phyloP scores from a whole-genome alignment of 2,113 vertebrate genomes.

The Micromys minutus region DNA sequence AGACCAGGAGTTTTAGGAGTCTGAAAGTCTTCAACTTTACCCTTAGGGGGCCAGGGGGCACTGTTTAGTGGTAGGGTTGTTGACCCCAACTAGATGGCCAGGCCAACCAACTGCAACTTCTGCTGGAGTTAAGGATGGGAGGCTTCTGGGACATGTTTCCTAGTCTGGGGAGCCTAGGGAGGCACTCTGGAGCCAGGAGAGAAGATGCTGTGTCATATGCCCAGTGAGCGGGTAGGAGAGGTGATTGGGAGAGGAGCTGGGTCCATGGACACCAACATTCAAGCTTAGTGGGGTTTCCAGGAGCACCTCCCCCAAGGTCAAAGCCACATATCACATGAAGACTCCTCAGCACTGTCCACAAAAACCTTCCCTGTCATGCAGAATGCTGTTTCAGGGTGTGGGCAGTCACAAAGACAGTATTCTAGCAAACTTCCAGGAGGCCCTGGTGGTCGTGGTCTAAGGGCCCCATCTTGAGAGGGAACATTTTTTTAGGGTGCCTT shows the following conservation, averaged over 20 bases:
- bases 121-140: background rate
- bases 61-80: background rate
- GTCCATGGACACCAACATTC: background rate
- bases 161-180: background rate
- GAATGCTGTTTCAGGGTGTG: background rate
- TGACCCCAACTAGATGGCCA: background rate
- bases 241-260: background rate
- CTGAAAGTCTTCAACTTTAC: background rate
- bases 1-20: background rate
- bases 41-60: background rate
- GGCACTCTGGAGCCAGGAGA: background rate
- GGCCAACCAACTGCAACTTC: background rate
- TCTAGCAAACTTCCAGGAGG: background rate
- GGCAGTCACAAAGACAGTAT: background rate
- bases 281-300: background rate
- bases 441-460: fast-evolving
- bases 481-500: background rate
- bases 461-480: background rate
- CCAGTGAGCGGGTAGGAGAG: background rate
- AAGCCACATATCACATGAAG: background rate
- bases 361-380: background rate
- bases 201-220: too few species aligned
- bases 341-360: fast-evolving
- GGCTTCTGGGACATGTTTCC: fast-evolving
- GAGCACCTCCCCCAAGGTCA: too few species aligned